phyloP scores from a whole-genome alignment of 2,113 vertebrate species.

The Tangachromis dhanisi region DNA sequence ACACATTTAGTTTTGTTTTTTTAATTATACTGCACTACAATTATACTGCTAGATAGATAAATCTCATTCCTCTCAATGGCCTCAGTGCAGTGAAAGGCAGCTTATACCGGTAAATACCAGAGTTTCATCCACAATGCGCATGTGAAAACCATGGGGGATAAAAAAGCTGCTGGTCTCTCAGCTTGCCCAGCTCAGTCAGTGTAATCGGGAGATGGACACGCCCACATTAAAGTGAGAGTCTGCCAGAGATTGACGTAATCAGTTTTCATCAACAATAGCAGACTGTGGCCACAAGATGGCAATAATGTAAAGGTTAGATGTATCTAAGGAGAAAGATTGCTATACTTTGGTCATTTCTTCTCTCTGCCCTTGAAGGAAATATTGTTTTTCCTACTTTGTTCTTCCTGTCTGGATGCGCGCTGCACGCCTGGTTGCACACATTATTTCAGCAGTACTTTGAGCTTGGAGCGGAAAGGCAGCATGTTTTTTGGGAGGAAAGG shows the following conservation, averaged over 20 bases:
- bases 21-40: background rate
- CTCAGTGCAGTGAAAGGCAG: background rate
- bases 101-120: background rate
- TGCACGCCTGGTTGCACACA: background rate
- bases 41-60: background rate
- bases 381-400: background rate
- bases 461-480: background rate
- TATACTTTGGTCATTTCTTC: background rate
- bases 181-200: background rate
- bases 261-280: background rate
- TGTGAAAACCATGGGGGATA: accelerated
- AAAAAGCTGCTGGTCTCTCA: background rate
- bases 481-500: background rate
- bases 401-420: background rate
- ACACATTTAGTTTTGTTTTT: background rate
- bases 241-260: background rate
- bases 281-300: background rate
- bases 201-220: background rate
- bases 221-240: background rate
- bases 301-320: background rate
- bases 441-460: background rate
- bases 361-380: background rate
- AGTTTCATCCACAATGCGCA: background rate
- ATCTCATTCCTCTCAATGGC: background rate
- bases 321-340: background rate